Conservation (phyloP, 2,797 vertebrate genomes). For the Nannoperca australis region DNA sequence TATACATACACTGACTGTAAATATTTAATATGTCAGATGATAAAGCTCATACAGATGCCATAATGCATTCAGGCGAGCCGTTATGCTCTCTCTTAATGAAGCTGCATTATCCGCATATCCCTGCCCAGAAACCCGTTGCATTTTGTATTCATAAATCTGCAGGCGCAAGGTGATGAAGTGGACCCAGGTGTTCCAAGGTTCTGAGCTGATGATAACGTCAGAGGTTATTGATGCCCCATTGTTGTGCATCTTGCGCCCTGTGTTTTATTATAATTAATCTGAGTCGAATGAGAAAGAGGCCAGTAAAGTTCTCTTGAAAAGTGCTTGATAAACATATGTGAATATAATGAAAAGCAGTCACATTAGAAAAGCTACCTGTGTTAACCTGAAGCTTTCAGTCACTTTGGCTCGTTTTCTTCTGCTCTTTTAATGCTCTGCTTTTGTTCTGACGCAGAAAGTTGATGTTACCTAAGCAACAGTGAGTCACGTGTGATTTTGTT, state of each 20-base stretch:
- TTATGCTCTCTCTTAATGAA: slow-evolving; percentile 76
- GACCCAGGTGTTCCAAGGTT: slow-evolving; percentile 82
- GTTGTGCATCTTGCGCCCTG: slow-evolving; percentile 60
- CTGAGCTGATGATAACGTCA: slow-evolving; percentile 76
- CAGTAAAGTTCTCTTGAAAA: slow-evolving; percentile 43
- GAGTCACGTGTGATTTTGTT: slow-evolving; percentile 23
- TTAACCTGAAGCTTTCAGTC: slow-evolving; percentile 20
- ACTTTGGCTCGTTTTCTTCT: background rate
- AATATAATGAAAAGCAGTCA: slow-evolving; percentile 24
- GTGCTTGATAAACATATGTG: slow-evolving; percentile 39
- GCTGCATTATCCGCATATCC: slow-evolving; percentile 69
- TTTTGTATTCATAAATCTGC: slow-evolving; percentile 76
- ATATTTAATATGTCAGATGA: slow-evolving; percentile 74
- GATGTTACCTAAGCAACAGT: slow-evolving; percentile 30
- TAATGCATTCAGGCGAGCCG: slow-evolving; percentile 56
- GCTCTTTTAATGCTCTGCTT: background rate
- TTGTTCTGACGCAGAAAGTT: background rate
- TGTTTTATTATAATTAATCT: slow-evolving; percentile 74
- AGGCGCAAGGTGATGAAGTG: slow-evolving; percentile 79
- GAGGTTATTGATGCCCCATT: slow-evolving; percentile 78
- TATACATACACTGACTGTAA: slow-evolving; percentile 67
- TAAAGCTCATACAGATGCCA: slow-evolving; percentile 63
- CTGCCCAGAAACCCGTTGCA: slow-evolving; percentile 57
- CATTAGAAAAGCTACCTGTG: background rate
- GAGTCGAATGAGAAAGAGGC: slow-evolving; percentile 49